Evolutionary conservation across 2,113 vertebrate species (phyloP).

Genomic region (Podocnemis expansa): DNA sequence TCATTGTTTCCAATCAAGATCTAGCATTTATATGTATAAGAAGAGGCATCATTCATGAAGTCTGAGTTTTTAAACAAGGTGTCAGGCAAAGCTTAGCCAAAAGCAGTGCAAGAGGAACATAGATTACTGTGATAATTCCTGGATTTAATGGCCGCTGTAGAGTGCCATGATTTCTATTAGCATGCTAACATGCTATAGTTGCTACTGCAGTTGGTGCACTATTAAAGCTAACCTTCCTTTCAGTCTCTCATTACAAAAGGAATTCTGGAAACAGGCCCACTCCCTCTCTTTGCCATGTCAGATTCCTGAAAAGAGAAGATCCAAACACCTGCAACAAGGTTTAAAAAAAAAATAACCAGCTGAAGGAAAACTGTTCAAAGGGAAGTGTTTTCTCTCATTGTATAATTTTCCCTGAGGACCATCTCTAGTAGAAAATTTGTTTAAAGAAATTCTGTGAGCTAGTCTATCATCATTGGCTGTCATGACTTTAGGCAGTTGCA

Average conservation of each 20-base stretch:
- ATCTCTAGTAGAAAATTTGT: not conserved
- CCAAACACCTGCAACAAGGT: not conserved
- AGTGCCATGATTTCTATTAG: not conserved
- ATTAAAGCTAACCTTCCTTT: not conserved
- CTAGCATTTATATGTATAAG: not conserved
- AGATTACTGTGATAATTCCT: not conserved
- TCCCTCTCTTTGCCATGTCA: not conserved
- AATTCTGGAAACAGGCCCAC: fast-evolving
- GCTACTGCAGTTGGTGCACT: not conserved
- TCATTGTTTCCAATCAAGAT: not conserved
- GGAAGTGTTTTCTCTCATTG: not conserved
- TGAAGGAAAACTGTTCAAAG: not conserved
- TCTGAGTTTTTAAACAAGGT: not conserved
- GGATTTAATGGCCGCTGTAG: not conserved
- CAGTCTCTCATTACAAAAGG: not conserved
- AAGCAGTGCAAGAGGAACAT: not conserved
- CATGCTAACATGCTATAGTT: not conserved
- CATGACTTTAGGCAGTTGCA: not conserved
- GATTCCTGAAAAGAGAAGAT: fast-evolving
- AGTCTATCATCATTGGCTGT: fast-evolving
- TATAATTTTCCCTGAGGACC: not conserved
- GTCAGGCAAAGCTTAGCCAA: not conserved
- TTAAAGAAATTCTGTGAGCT: not conserved
- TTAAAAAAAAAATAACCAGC: fast-evolving
- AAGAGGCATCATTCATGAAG: conserved; percentile 49